Base-by-base conservation (phyloP, 2,113 vertebrate genomes). In the Bos indicus region DNA sequence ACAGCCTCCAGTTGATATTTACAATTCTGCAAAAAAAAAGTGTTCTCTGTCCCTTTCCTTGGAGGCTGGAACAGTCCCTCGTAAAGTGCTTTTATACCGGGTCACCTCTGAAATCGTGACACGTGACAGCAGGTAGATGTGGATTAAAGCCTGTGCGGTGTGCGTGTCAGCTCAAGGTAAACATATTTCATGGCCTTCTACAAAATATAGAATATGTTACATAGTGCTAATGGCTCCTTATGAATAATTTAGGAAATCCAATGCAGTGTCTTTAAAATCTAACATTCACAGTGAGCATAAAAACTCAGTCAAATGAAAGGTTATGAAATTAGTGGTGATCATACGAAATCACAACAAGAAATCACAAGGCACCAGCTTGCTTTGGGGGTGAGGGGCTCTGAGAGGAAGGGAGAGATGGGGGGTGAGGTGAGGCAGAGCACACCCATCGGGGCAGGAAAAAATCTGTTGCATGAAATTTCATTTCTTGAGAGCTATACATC, bases 401-500 rank as follows among this genome's bases (percentile, higher is more conserved):
- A 7, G 51, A 46, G 28, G 62, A 33, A 12, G 28, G 14, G n/a
- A 51, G 43, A 56, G 54, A 52, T 1, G 26, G 16, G 67, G 7
- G 28, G 82, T 40, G 48, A 1, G 51, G 23, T n/a, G n/a, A 48
- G 30, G 2, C 60, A 30, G 82, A 51, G 17, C 33, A 54, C 19
- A 1, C 2, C 1, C 28, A 13, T 30, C 16, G 5, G 84, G 54
- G 95, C 62, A 0, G 91, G 89, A 97, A 95, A 11, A 97, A 97
- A 98, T 97, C 96, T 83, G 21, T 28, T 1, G 91, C 90, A 3
- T 97, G 54, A 98, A 99, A 99, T 99, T 99, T 99, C 98, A 99
- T 99, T 99, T 99, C 99, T 99, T 98, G 99, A 99, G 99, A 99
- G 98, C 99, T 98, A 99, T 99, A 99, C 98, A 99, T 99, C 99